These are phyloP conservation scores for Tachuris rubrigastra DNA, from an alignment of 2,113 vertebrate species.

Conservation along the genomic window DNA sequence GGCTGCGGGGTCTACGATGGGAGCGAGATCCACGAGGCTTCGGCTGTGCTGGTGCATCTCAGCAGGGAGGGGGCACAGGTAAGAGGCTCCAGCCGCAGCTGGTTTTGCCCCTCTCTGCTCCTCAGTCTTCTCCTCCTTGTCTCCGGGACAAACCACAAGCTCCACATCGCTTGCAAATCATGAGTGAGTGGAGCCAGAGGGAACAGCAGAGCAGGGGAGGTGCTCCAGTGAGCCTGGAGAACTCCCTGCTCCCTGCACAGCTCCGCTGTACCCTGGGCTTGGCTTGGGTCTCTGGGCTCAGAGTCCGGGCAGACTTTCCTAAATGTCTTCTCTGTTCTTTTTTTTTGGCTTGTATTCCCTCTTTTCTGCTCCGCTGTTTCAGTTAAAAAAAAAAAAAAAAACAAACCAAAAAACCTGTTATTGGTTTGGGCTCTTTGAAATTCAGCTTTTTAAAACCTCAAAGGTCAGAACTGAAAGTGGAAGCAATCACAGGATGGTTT, in stretches of 20 bases:
- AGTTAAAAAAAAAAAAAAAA: too few species aligned
- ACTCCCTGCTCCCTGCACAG: not conserved
- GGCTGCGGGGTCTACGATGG: conserved; percentile 88
- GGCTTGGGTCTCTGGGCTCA: rapidly evolving
- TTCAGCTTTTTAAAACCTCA: rapidly evolving
- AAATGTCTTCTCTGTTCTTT: not conserved
- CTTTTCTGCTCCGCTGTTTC: not conserved
- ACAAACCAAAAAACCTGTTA: not conserved
- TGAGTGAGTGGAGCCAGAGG: not conserved
- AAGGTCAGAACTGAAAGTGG: not conserved
- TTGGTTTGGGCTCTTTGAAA: not conserved
- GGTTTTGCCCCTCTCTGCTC: not conserved
- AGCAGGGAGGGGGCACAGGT: conserved; percentile 86
- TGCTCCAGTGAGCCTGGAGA: not conserved
- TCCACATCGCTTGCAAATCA: rapidly evolving
- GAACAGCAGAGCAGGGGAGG: rapidly evolving
- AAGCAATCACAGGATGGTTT: not conserved
- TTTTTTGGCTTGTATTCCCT: not conserved
- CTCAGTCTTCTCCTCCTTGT: rapidly evolving
- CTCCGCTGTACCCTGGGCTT: rapidly evolving
- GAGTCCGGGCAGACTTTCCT: not conserved
- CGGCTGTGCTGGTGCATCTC: conserved; percentile 84
- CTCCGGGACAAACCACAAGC: not conserved
- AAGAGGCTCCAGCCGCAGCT: not conserved
- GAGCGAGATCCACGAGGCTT: conserved; percentile 85